Percentiles rank a stretch among this genome's conserved stretches.
Conservation (phyloP, 2,888 invertebrate species). For the Taphrorychus bicolor region DNA sequence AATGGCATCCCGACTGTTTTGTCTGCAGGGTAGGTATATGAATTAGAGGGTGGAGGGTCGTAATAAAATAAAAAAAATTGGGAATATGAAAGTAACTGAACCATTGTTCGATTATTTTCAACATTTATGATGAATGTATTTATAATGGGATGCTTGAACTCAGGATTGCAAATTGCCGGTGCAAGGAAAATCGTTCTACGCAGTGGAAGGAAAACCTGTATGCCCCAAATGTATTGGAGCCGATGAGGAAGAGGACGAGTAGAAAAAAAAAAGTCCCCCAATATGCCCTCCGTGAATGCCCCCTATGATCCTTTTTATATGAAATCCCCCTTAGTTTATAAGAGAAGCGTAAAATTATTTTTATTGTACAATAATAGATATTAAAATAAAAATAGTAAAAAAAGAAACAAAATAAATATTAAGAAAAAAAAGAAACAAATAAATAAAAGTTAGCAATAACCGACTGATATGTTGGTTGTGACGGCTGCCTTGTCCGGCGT, state of each 20-base stretch:
- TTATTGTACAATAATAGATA: conserved; percentile 54
- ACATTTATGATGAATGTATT: neutral
- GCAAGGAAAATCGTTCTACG: conserved; percentile 95
- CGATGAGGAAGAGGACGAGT: conserved; percentile 79
- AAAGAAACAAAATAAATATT: conserved; percentile 56
- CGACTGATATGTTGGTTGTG: neutral
- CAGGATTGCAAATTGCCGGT: conserved; percentile 95
- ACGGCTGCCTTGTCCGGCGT: too few relatives aligned
- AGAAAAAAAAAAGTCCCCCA: conserved; percentile 43
- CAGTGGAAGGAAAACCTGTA: conserved; percentile 95
- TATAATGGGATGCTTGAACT: conserved; percentile 10
- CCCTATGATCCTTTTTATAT: conserved; percentile 54
- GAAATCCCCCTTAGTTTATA: conserved; percentile 9
- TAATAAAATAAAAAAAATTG: neutral
- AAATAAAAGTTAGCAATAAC: conserved; percentile 4
- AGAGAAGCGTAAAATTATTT: conserved; percentile 42
- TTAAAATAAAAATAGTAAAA: conserved; percentile 57
- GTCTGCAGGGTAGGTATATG: conserved; percentile 89
- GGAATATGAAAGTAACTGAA: neutral
- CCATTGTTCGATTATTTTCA: too few relatives aligned
- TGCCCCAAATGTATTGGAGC: conserved; percentile 93
- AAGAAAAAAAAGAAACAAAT: conserved; percentile 47
- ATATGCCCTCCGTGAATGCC: conserved; percentile 43
- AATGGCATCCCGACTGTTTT: conserved; percentile 99
- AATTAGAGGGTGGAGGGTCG: neutral